These are phyloP conservation scores for Pteria penguin DNA, from an alignment of 2,888 invertebrate species.

Conservation along the genomic window DNA sequence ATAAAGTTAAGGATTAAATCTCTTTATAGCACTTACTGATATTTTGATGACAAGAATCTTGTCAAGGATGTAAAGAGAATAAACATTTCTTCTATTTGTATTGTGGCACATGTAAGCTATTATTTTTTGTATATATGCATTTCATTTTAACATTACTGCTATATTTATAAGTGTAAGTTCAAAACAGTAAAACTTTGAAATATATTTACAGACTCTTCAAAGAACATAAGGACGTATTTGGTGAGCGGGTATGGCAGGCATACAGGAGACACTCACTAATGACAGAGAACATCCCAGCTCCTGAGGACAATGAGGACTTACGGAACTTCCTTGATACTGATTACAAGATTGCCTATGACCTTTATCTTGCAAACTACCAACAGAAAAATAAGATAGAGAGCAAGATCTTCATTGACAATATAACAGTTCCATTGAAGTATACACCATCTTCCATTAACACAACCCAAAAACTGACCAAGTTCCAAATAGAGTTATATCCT, in stretches of 20 bases:
- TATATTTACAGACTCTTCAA: no score
- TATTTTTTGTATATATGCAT: no score
- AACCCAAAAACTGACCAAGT: conserved; percentile 47
- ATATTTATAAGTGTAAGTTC: no score
- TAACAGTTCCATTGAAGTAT: conserved; percentile 59
- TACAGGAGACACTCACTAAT: conserved; percentile 72
- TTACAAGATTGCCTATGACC: conserved; percentile 61
- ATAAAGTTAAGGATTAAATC: no score
- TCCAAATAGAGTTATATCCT: conserved; percentile 66
- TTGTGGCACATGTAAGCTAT: no score
- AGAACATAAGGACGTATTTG: conserved; percentile 55
- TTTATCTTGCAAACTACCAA: conserved; percentile 62
- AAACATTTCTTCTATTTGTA: no score
- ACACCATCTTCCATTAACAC: conserved; percentile 42
- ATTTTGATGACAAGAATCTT: no score
- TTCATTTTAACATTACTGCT: no score
- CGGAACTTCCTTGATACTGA: conserved; percentile 63
- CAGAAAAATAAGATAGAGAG: conserved; percentile 69
- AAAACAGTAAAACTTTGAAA: no score
- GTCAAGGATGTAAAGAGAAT: no score
- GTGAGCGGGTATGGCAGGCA: conserved; percentile 61
- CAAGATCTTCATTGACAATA: conserved; percentile 53
- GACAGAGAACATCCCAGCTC: conserved; percentile 48
- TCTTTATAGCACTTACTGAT: no score
- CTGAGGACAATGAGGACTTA: conserved; percentile 43